Conservation (phyloP, 2,113 vertebrate species). For the Dendropsophus ebraccatus region DNA sequence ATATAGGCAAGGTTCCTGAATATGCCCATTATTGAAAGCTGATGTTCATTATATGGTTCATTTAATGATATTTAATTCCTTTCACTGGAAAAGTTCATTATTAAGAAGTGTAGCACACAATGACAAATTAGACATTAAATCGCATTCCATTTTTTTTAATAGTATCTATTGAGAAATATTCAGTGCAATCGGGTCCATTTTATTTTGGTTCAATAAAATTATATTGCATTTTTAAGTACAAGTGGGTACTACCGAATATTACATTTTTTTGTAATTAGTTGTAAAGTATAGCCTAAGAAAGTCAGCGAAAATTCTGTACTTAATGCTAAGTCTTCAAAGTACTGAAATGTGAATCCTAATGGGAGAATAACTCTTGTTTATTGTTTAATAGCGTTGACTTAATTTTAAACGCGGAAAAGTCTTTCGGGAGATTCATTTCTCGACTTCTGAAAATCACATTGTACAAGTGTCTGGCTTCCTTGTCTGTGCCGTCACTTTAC, state of each 20-base stretch:
- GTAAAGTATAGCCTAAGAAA: conserved; percentile 41
- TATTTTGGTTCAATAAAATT: conserved; percentile 56
- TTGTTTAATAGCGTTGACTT: conserved; percentile 56
- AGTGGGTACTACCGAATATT: conserved; percentile 41
- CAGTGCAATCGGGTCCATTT: conserved; percentile 29
- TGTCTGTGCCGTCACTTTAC: conserved; percentile 19
- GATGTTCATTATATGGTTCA: conserved; percentile 58
- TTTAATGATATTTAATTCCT: conserved; percentile 58
- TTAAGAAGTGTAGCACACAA: conserved; percentile 41
- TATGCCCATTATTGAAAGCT: conserved; percentile 52
- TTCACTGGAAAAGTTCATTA: conserved; percentile 53
- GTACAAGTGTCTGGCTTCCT: conserved; percentile 26
- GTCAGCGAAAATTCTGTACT: conserved; percentile 44
- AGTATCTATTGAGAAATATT: conserved; percentile 46
- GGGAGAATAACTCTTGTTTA: conserved; percentile 56
- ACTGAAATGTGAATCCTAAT: conserved; percentile 50
- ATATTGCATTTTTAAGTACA: conserved; percentile 56
- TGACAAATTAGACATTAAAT: conserved; percentile 57
- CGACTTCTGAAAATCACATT: conserved; percentile 40
- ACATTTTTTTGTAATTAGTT: conserved; percentile 54
- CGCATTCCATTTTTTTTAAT: conserved; percentile 35
- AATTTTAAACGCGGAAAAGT: conserved; percentile 51
- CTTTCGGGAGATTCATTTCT: conserved; percentile 42
- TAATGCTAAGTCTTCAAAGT: conserved; percentile 26
- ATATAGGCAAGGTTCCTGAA: conserved; percentile 33